Evolutionary conservation across 2,888 invertebrate genomes (phyloP).

Genomic region (Marasmarcha lunaedactyla): DNA sequence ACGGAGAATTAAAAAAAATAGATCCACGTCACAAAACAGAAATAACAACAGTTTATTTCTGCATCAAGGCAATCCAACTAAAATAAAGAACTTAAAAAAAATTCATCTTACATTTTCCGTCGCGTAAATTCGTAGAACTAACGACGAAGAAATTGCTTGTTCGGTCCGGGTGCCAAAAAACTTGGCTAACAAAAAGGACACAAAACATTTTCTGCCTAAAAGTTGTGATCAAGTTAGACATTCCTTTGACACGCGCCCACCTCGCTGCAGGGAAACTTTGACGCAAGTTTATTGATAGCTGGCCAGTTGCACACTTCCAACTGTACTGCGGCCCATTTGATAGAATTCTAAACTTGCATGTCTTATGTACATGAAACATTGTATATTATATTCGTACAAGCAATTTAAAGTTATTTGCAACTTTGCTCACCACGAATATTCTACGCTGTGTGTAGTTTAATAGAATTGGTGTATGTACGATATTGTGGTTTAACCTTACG

Average conservation of each 20-base stretch:
- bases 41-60: too few relatives aligned
- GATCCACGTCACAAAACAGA: too few relatives aligned
- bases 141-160: slow-evolving; percentile 1
- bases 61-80: too few relatives aligned
- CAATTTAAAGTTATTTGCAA: not conserved
- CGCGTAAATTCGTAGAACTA: not conserved
- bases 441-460: too few relatives aligned
- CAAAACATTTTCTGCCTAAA: slow-evolving; percentile 1
- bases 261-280: slow-evolving; percentile 14
- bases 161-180: not conserved
- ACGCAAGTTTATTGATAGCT: slow-evolving; percentile 23
- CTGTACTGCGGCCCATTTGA: slow-evolving; percentile 12
- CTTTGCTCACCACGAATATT: too few relatives aligned
- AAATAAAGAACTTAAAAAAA: too few relatives aligned
- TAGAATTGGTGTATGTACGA: too few relatives aligned
- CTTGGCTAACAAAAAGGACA: not conserved
- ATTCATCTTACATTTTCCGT: not conserved
- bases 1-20: too few relatives aligned
- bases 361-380: not conserved
- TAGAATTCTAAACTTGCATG: slow-evolving; percentile 4
- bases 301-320: slow-evolving; percentile 18
- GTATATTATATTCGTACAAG: not conserved
- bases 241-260: slow-evolving; percentile 23
- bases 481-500: too few relatives aligned
- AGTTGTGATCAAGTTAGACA: slow-evolving; percentile 16